A percentile compares a stretch with the other conserved stretches of the same genome.
Conservation (phyloP, 2,888 invertebrate species). For the Ametastegia equiseti region DNA sequence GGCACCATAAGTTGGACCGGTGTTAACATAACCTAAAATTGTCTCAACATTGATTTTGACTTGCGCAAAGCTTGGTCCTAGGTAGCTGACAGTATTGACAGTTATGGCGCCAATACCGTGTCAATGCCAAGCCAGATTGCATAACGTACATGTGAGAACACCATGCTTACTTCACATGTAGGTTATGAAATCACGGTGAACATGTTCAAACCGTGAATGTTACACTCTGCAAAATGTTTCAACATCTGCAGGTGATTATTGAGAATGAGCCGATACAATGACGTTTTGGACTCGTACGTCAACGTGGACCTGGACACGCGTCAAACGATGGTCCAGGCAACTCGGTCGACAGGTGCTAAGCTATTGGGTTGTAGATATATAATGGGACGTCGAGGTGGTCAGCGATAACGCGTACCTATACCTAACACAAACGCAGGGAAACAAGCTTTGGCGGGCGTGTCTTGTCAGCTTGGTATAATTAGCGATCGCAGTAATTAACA, state of each 20-base stretch:
- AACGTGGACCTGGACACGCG: neutral
- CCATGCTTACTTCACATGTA: too few relatives aligned
- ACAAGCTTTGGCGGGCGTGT: slow-evolving; percentile 17
- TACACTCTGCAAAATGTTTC: neutral
- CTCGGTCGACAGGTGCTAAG: slow-evolving; percentile 28
- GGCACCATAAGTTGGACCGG: too few relatives aligned
- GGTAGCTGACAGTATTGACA: too few relatives aligned
- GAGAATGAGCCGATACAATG: neutral
- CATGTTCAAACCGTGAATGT: neutral
- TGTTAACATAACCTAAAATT: too few relatives aligned
- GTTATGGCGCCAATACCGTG: too few relatives aligned
- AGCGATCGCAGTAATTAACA: slow-evolving; percentile 38
- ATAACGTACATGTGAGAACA: too few relatives aligned
- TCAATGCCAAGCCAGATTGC: too few relatives aligned
- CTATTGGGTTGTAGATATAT: neutral
- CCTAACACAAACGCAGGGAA: neutral
- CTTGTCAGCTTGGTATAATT: slow-evolving; percentile 34
- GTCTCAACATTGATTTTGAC: too few relatives aligned
- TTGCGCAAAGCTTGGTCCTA: too few relatives aligned
- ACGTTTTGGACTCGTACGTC: too few relatives aligned
- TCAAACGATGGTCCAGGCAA: neutral
- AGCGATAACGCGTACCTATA: neutral
- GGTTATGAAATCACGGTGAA: neutral
- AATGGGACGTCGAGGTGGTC: slow-evolving; percentile 19
- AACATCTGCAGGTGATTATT: neutral